Conservation (phyloP, 2,113 vertebrate species). For the Tauraco erythrolophus region DNA sequence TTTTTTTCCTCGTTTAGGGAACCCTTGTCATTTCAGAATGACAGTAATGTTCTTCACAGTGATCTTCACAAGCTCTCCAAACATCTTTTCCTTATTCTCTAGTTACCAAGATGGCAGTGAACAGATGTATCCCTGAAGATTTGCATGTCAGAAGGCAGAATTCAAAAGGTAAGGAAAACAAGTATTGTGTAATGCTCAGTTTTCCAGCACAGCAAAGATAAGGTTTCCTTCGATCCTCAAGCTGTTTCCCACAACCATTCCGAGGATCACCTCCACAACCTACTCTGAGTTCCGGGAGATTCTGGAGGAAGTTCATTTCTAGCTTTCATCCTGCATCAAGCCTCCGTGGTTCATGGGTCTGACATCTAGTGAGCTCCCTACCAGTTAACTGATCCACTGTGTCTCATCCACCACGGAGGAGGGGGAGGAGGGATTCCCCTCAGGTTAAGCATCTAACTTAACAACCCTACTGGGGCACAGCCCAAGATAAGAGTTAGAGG, state of each 20-base stretch:
- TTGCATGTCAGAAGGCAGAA: neutral
- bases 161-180: constrained; percentile 32
- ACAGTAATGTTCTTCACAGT: neutral
- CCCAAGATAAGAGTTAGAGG: constrained; percentile 9
- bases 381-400: neutral
- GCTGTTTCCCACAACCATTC: neutral
- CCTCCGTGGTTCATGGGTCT: neutral
- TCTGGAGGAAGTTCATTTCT: neutral
- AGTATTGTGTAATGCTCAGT: neutral
- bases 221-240: neutral
- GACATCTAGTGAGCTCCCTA: neutral
- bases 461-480: neutral
- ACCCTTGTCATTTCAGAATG: neutral
- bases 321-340: neutral
- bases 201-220: constrained; percentile 5
- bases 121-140: neutral
- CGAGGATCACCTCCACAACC: neutral
- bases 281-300: neutral
- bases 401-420: neutral
- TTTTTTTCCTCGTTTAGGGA: neutral
- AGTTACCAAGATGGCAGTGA: neutral
- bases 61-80: neutral
- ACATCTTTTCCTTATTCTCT: neutral
- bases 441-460: neutral
- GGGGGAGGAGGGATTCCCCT: neutral